Conservation (phyloP, 2,888 invertebrate species). For the Conistra vaccinii region DNA sequence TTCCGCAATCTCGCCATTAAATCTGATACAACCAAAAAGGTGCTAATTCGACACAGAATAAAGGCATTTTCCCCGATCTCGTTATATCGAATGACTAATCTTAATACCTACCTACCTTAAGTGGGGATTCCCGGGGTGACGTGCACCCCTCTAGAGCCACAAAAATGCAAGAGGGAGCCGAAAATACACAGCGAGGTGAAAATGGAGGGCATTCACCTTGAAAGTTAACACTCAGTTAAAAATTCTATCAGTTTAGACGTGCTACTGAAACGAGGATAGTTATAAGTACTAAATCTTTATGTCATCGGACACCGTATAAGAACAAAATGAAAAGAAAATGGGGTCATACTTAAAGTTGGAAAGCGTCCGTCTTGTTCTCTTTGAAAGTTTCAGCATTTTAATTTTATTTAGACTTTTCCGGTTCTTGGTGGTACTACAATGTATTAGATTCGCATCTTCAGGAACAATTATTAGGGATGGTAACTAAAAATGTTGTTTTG, state of each 20-base stretch:
- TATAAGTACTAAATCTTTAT: not conserved
- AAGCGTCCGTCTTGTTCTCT: too few relatives aligned
- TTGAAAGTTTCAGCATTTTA: not conserved
- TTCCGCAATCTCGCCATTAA: not conserved
- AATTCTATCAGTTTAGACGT: slow-evolving; percentile 8
- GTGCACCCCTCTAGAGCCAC: slow-evolving; percentile 22
- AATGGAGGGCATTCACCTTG: slow-evolving; percentile 26
- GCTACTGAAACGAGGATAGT: not conserved
- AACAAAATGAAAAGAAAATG: not conserved
- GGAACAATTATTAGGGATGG: not conserved
- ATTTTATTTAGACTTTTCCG: not conserved
- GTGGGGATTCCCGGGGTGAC: slow-evolving; percentile 50
- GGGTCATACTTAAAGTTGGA: not conserved
- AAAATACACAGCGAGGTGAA: slow-evolving; percentile 27
- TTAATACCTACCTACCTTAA: slow-evolving; percentile 36
- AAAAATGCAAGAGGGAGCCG: slow-evolving; percentile 18
- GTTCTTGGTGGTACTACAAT: not conserved
- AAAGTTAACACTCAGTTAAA: slow-evolving; percentile 24
- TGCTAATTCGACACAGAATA: slow-evolving; percentile 16
- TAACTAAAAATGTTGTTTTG: too few relatives aligned
- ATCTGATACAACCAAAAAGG: slow-evolving; percentile 22
- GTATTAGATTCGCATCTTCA: not conserved
- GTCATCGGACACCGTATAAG: not conserved
- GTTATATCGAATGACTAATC: slow-evolving; percentile 56
- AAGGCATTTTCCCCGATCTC: slow-evolving; percentile 25